These are phyloP conservation scores for Carettochelys insculpta DNA, from an alignment of 2,113 vertebrate species.

Conservation along the genomic window DNA sequence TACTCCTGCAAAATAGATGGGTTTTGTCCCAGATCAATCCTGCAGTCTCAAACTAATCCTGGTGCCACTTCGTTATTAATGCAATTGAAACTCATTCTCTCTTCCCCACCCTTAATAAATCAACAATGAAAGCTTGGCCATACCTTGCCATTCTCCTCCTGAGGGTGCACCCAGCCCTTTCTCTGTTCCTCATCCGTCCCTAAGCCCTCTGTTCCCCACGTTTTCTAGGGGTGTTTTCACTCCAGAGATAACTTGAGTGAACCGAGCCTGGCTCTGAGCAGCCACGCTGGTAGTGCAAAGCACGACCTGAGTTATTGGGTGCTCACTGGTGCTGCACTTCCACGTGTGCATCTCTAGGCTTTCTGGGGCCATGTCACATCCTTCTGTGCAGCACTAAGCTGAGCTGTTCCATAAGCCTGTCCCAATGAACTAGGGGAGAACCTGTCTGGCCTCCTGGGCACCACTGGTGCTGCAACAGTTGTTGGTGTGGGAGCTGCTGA, in stretches of 20 bases:
- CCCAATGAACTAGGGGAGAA: neutral
- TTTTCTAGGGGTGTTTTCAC: neutral
- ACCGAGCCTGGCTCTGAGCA: neutral
- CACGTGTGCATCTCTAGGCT: neutral
- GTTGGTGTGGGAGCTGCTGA: no score
- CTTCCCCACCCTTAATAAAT: neutral
- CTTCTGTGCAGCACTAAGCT: no score
- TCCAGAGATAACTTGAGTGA: neutral
- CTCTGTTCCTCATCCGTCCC: neutral
- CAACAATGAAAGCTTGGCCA: neutral
- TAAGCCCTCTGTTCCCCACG: neutral
- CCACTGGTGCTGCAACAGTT: no score
- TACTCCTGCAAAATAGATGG: neutral
- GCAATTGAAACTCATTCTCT: neutral
- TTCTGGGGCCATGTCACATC: neutral
- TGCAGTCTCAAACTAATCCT: neutral
- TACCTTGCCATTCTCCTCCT: neutral
- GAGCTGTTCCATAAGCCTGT: neutral
- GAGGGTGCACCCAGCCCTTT: neutral
- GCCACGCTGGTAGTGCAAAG: neutral
- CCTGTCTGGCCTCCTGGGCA: neutral
- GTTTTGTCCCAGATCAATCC: neutral
- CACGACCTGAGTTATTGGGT: neutral
- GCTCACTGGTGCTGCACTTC: neutral
- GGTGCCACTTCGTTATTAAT: neutral